These are phyloP conservation scores for Ganaspis brasiliensis DNA, from an alignment of 2,888 invertebrate species.

Conservation along the genomic window DNA sequence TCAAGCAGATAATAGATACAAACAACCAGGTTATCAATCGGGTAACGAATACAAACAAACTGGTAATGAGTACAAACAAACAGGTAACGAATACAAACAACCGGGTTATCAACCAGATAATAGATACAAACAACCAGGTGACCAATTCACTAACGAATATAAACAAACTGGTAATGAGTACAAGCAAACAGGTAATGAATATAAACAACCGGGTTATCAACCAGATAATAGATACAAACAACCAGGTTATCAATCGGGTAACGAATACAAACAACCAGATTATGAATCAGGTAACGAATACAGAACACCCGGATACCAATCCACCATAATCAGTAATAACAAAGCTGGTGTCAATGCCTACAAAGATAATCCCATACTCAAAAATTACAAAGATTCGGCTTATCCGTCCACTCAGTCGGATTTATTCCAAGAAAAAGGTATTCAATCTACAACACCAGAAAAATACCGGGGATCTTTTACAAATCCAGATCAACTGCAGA, in stretches of 20 bases:
- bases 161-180: too few relatives aligned
- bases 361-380: background rate
- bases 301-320: background rate
- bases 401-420: background rate
- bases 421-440: background rate
- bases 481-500: background rate
- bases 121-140: background rate
- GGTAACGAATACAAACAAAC: background rate
- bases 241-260: constrained; percentile 34
- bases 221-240: background rate
- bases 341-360: background rate
- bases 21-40: background rate
- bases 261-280: constrained; percentile 46
- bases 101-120: too few relatives aligned
- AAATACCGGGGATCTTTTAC: background rate
- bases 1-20: background rate
- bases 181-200: background rate
- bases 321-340: background rate
- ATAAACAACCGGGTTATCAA: background rate
- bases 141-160: background rate
- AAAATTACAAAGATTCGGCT: background rate
- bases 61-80: constrained; percentile 43
- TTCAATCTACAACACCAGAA: background rate
- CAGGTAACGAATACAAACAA: constrained; percentile 43
- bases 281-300: too few relatives aligned